These are phyloP conservation scores for Prosopocoilus inquinatus DNA, from an alignment of 2,888 invertebrate genomes.

Conservation along the genomic window DNA sequence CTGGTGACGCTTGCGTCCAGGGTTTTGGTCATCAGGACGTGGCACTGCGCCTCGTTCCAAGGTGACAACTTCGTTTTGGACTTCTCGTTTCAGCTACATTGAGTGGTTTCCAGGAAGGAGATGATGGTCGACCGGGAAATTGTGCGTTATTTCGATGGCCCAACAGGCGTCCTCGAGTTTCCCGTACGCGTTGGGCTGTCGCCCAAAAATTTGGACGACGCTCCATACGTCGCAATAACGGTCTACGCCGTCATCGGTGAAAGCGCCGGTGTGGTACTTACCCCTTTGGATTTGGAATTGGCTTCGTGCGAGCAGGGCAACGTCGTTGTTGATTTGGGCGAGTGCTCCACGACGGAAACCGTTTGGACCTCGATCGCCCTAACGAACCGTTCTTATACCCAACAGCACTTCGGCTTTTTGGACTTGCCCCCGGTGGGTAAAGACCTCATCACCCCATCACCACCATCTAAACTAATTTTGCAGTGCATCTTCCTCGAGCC, in stretches of 20 bases:
- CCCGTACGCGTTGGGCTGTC: conserved; percentile 26
- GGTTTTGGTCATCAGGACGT: conserved; percentile 10
- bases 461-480: neutral
- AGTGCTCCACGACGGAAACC: conserved; percentile 31
- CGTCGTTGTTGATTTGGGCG: conserved; percentile 30
- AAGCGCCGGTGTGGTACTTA: conserved; percentile 21
- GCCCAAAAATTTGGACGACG: conserved; percentile 23
- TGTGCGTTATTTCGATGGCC: conserved; percentile 17
- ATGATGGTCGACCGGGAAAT: conserved; percentile 17
- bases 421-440: conserved; percentile 31
- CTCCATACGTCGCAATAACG: conserved; percentile 29
- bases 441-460: neutral
- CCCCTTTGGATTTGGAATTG: conserved; percentile 14
- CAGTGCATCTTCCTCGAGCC: conserved; percentile 32
- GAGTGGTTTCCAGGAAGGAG: conserved; percentile 9
- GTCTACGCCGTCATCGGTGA: conserved; percentile 32
- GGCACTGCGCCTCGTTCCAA: conserved; percentile 28
- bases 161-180: conserved; percentile 29
- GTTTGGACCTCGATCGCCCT: conserved; percentile 28
- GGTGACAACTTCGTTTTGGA: conserved; percentile 14
- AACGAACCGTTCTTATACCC: conserved; percentile 27
- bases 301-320: conserved; percentile 7
- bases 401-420: conserved; percentile 33
- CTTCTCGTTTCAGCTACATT: neutral
- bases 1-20: conserved; percentile 19